Percentiles rank a stretch among this genome's conserved stretches.
These are phyloP conservation scores for Leiothrix lutea DNA, from an alignment of 2,113 vertebrate genomes.

Conservation along the genomic window DNA sequence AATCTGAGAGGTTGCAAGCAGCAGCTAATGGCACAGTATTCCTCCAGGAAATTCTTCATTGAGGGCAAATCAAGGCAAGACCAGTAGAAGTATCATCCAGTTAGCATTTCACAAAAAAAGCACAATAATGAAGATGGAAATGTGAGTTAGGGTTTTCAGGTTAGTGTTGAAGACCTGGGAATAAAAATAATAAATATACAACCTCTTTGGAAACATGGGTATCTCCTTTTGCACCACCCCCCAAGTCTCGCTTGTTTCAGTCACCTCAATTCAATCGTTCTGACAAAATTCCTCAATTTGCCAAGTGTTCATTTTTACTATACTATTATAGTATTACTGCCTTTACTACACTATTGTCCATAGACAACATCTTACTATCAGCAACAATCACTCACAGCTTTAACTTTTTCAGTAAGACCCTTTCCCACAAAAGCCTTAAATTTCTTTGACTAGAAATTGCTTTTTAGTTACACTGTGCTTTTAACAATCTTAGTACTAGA, in stretches of 20 bases:
- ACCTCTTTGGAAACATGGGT: background rate
- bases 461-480: background rate
- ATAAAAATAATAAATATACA: background rate
- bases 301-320: background rate
- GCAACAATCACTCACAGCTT: background rate
- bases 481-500: background rate
- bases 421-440: background rate
- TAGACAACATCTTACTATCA: background rate
- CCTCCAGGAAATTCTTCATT: background rate
- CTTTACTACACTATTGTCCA: background rate
- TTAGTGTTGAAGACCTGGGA: background rate
- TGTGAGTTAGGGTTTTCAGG: background rate
- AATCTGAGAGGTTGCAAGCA: background rate
- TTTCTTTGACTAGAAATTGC: background rate
- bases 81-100: background rate
- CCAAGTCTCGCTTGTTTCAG: background rate
- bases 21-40: background rate
- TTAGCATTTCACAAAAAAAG: background rate
- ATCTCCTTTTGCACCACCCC: fast-evolving
- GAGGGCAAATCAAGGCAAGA: background rate
- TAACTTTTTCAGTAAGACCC: background rate
- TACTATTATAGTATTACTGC: background rate
- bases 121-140: background rate
- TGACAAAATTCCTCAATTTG: background rate
- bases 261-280: background rate